Evolutionary conservation across 1,140 invertebrate species (phyloP), one percentile per base, ranked within the genome.

Genomic region (Calosoma granatense): DNA sequence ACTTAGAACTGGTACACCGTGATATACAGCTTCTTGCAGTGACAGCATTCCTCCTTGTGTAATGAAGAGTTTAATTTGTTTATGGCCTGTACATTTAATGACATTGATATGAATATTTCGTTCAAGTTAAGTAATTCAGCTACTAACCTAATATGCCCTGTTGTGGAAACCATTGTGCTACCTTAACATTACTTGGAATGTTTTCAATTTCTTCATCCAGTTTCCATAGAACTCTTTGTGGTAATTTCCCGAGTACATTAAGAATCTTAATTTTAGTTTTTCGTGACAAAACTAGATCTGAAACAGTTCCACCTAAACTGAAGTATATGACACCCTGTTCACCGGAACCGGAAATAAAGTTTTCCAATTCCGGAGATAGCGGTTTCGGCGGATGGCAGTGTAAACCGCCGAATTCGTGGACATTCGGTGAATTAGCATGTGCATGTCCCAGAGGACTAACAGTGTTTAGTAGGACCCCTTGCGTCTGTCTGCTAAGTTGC

Each of bases 1-100:
- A 14, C 61, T 69, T 15, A 78, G 22, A 19, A 78, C 58, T 3
- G 76, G 75, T 1, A 74, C 67, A 11, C 67, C 68, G 47, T 68
- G 64, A 56, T 69, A 69, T 4, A 73, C 60, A 4, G 70, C 69
- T 64, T 78, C 76, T 54, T 67, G 67, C n/a, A 69, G 58, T n/a
- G 75, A 74, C 21, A 72, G 67, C 26, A 70, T 61, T 1, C 76
- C 76, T 56, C 74, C 74, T 58, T 78, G 76, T 20, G 70, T 73
- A 6, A 78, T 67, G 59, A 78, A 77, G 3, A 74, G 53, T 62
- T 67, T 65, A 9, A 68, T 47, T 51, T 71, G 67, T n/a, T 64
- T 59, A 61, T 77, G 73, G 12, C 54, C 68, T 67, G 22, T 78
- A 75, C 80, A 2, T 14, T 22, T n/a, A 51, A 56, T 54, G 19